Conservation (phyloP, 2,113 vertebrate species). For the Motacilla alba region DNA sequence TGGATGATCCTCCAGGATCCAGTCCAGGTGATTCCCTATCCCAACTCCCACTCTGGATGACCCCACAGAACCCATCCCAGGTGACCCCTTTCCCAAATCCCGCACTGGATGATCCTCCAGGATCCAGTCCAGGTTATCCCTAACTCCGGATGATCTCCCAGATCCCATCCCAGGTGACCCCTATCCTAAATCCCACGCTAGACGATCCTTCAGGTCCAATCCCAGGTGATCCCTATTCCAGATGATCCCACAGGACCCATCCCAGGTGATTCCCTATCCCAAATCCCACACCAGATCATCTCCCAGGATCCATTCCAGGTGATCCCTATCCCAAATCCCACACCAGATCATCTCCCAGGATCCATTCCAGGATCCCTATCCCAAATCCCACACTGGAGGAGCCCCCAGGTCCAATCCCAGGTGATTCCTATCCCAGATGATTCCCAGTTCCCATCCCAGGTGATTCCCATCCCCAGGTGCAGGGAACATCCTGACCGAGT, state of each 20-base stretch:
- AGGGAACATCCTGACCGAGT: background rate
- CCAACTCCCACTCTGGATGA: no score
- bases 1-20: no score
- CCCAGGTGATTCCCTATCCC: background rate
- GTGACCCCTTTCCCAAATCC: no score
- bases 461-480: background rate
- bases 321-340: background rate
- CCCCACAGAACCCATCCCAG: background rate
- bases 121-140: no score
- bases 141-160: no score
- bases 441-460: background rate
- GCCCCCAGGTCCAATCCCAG: rapidly evolving
- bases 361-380: rapidly evolving
- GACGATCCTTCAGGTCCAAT: no score
- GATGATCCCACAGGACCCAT: background rate
- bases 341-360: rapidly evolving
- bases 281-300: rapidly evolving
- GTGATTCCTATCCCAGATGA: rapidly evolving
- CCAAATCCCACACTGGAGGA: background rate
- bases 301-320: background rate
- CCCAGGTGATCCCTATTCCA: no score
- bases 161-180: no score
- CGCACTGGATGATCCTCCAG: background rate
- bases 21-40: no score
- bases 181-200: no score